phyloP scores from a whole-genome alignment of 2,797 vertebrate species.

The Otolemur crassicaudatus region DNA sequence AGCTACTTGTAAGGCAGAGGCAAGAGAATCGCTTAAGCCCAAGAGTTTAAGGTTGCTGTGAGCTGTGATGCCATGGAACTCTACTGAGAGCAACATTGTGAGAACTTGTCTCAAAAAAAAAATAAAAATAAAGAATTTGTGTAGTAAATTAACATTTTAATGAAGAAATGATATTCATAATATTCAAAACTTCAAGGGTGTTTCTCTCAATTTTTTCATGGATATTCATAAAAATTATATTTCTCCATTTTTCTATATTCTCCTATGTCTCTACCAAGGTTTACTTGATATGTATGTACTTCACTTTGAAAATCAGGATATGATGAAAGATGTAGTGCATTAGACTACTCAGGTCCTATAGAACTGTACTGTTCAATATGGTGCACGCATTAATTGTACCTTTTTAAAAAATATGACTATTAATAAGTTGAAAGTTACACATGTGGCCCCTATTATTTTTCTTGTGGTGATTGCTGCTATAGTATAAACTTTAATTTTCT shows the following conservation, averaged over 20 bases:
- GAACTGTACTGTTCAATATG: neutral
- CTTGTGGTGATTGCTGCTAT: neutral
- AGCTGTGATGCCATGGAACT: too few species aligned
- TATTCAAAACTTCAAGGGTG: constrained; percentile 1
- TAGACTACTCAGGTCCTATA: neutral
- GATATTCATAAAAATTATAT: neutral
- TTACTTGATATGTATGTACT: neutral
- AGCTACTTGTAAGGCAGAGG: too few species aligned
- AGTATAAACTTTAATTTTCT: neutral
- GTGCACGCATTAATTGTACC: neutral
- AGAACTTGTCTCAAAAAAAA: neutral
- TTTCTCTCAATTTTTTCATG: neutral
- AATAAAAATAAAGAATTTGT: constrained; percentile 8
- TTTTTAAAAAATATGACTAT: neutral
- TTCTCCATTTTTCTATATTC: neutral
- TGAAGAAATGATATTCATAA: constrained; percentile 9
- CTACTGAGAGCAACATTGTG: too few species aligned
- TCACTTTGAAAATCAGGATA: neutral
- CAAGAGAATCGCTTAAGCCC: too few species aligned
- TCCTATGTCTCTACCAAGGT: neutral
- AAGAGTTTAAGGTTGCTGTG: too few species aligned
- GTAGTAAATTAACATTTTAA: neutral
- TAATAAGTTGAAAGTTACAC: neutral
- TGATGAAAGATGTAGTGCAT: neutral
- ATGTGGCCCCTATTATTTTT: neutral